Base-by-base conservation (phyloP, 2,797 vertebrate species). In the Pantherophis alleghaniensis region DNA sequence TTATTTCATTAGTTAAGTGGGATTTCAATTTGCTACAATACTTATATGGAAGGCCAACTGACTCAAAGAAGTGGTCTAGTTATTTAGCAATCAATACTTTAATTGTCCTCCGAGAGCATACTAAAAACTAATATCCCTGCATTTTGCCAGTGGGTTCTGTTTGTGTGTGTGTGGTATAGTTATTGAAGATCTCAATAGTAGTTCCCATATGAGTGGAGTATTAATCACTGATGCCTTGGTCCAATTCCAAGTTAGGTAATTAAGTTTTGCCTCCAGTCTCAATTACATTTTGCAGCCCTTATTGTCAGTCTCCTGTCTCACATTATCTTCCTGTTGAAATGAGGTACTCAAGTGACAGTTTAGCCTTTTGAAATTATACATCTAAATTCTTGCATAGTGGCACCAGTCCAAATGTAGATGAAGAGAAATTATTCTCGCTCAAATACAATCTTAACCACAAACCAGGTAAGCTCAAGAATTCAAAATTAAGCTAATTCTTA, bases 161-260 rank as follows among this genome's bases (percentile, higher is more conserved):
- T 90, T 69, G 0, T 55, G 55, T 69, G 0, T 55, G 55, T 92
- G 42, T 92, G 20, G 63, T 74, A 37, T 91, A 90, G 56, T 86
- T 69, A 94, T 91, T 93, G 88, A 69, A 90, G 90, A 90, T 86
- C 86, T 91, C 69, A 53, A 86, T 88, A 69, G 20, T 91, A 56
- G 28, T 93, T 94, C 90, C 83, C 79, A 2, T 61, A 74, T 92
- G 14, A 92, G 10, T 91, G 7, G 9, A 12, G 14, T 92, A 86
- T 95, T 95, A 96, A 96, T 91, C 91, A 96, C 53, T 89, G 55
- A 5, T 95, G 56, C 47, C 69, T 89, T 91, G 90, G 86, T 96
- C 93, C 89, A 53, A 2, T 94, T 95, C 91, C 93, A 94, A 95
- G 92, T 28, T 24, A 87, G 11, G 20, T 94, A 96, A 96, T 95